Evolutionary conservation across 2,113 vertebrate species (phyloP).

Genomic region (Heloderma charlesbogerti): DNA sequence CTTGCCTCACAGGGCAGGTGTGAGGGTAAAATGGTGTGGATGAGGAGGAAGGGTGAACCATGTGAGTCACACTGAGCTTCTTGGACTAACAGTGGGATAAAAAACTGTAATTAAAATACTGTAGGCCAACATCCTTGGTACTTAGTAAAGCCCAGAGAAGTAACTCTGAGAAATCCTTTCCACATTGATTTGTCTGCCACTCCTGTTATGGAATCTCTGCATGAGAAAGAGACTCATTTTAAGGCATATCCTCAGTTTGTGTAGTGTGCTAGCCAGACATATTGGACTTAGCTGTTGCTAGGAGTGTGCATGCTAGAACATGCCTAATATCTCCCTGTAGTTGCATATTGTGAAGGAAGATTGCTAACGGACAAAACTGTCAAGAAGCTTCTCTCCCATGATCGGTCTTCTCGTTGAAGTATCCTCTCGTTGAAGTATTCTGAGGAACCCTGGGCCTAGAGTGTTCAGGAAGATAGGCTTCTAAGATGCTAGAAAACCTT

Average conservation of each 20-base stretch:
- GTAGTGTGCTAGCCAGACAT: background rate
- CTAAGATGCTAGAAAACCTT: too few relatives aligned
- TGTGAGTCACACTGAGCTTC: background rate
- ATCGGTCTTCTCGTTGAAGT: background rate
- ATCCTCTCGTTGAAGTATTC: too few relatives aligned
- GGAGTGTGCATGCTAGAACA: background rate
- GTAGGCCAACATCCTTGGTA: background rate
- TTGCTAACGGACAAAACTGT: background rate
- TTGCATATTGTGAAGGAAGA: background rate
- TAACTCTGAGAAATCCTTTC: background rate
- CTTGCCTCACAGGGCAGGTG: background rate
- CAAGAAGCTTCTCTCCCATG: background rate
- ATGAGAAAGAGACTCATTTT: background rate
- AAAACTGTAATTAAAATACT: background rate
- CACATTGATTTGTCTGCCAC: background rate
- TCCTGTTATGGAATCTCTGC: background rate
- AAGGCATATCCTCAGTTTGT: background rate
- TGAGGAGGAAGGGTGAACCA: background rate
- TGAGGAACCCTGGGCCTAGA: too few relatives aligned
- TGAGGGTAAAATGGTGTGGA: background rate
- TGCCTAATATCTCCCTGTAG: background rate
- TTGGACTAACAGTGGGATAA: background rate
- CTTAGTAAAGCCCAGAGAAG: background rate
- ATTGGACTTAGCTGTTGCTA: background rate
- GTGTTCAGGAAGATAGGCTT: too few relatives aligned